Conservation (phyloP, 2,888 invertebrate genomes). For the Pammene fasciana region DNA sequence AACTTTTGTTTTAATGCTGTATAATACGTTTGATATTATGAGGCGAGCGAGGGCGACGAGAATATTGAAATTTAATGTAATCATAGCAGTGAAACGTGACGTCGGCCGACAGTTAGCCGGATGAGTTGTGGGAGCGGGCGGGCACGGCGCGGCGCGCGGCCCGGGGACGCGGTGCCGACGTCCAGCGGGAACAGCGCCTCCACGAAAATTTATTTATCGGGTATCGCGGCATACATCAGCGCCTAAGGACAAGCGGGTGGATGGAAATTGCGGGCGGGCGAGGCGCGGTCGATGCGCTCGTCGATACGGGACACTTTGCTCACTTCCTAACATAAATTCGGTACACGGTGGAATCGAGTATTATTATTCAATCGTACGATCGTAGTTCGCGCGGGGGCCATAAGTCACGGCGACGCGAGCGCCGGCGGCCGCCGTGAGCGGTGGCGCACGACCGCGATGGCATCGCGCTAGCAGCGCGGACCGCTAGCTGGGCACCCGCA, state of each 20-base stretch:
- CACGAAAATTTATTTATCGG: constrained; percentile 72
- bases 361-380: constrained; percentile 83
- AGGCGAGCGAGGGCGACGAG: constrained; percentile 49
- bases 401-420: constrained; percentile 81
- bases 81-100: constrained; percentile 65
- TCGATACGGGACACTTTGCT: constrained; percentile 77
- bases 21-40: constrained; percentile 41
- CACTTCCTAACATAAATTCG: constrained; percentile 83
- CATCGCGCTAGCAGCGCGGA: constrained; percentile 66
- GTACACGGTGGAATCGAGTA: constrained; percentile 79
- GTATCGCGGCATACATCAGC: constrained; percentile 65
- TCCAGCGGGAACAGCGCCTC: constrained; percentile 59
- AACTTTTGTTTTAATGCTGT: constrained; percentile 45
- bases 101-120: constrained; percentile 63
- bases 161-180: constrained; percentile 47
- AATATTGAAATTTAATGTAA: constrained; percentile 66
- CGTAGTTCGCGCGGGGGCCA: constrained; percentile 80
- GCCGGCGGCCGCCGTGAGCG: constrained; percentile 81
- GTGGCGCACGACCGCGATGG: constrained; percentile 80
- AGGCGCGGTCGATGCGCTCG: constrained; percentile 66
- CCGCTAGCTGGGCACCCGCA: constrained; percentile 60
- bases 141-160: constrained; percentile 45
- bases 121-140: constrained; percentile 53
- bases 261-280: constrained; percentile 67
- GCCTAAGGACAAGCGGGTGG: constrained; percentile 66